Evolutionary conservation across 2,888 invertebrate species (phyloP), one percentile per base, ranked within the genome.

Genomic region (Ephialtes manifestator): DNA sequence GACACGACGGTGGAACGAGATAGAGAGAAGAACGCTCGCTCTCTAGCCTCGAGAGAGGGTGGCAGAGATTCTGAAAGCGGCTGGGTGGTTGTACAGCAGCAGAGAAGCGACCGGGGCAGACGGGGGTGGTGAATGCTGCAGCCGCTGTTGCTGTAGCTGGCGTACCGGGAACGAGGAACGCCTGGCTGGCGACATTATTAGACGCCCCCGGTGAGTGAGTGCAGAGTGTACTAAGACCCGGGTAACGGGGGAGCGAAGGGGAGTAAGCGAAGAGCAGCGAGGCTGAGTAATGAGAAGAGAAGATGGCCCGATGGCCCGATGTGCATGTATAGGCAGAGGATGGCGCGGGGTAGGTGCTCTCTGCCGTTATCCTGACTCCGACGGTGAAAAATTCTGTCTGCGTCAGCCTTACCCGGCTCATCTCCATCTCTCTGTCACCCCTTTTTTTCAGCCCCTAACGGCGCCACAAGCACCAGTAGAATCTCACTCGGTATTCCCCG

Each of bases 121-220:
- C 60, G 75, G 75, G 82, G 79, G 81, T 80, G 84, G 80, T 65
- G 76, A 71, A 82, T 80, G 76, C 68, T 68, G 75, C 71, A 35
- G 70, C 70, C 35, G 53, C 67, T 74, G 78, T 72, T 67, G 60
- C 77, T 78, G 81, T 81, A 74, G 76, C 55, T 82, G 82, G 82
- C 85, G 85, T 82, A 87, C 89, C 84, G 88, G 91, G 91, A 91
- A 90, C 91, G 91, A 88, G 91, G 90, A 92, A 92, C 92, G 93
- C 92, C 92, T 93, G 93, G 91, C 92, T 93, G 94, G 93, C 93
- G 94, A 94, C 94, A 94, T 94, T 94, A 94, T 94, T 94, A 94
- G 94, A 93, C 93, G 93, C 94, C 93, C 93, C 92, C 92, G 90
- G 92, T 92, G 92, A 93, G 92, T 90, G 90, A 90, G 91, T 90